These are phyloP conservation scores for Scophthalmus maximus DNA, from an alignment of 2,113 vertebrate genomes.

Conservation along the genomic window DNA sequence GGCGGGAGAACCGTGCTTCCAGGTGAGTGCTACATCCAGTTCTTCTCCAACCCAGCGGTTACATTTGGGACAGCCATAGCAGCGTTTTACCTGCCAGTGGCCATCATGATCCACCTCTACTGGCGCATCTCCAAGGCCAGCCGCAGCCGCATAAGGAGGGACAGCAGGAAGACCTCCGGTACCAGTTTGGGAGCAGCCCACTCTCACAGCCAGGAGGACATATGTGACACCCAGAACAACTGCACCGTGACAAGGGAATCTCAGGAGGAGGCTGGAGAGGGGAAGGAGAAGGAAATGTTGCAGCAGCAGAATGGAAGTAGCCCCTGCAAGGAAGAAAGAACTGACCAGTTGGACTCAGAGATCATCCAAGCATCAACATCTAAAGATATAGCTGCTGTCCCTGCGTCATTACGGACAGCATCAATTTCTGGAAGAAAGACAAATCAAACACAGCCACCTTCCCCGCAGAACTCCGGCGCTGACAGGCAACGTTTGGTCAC, in stretches of 20 bases:
- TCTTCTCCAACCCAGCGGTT: slow-evolving; percentile 93
- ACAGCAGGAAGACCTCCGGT: slow-evolving; percentile 82
- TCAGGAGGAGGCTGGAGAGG: slow-evolving; percentile 30
- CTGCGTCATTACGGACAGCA: slow-evolving; percentile 4
- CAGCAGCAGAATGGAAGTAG: slow-evolving; percentile 63
- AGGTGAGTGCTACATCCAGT: slow-evolving; percentile 92
- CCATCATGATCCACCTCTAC: slow-evolving; percentile 95
- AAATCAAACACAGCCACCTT: slow-evolving; percentile 41
- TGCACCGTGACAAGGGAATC: slow-evolving; percentile 24
- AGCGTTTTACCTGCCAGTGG: slow-evolving; percentile 96
- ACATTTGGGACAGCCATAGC: slow-evolving; percentile 97
- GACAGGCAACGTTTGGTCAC: slow-evolving; percentile 64
- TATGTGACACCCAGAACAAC: slow-evolving; percentile 85
- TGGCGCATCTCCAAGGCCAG: slow-evolving; percentile 96
- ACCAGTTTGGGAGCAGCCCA: slow-evolving; percentile 84
- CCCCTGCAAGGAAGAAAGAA: slow-evolving; percentile 8
- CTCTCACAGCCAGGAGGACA: slow-evolving; percentile 87
- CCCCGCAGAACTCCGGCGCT: slow-evolving; percentile 43
- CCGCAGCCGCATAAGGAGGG: slow-evolving; percentile 91
- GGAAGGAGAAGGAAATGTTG: slow-evolving; percentile 52
- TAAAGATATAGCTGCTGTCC: slow-evolving; percentile 19
- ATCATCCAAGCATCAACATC: slow-evolving; percentile 53
- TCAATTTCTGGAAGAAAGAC: slow-evolving; percentile 21
- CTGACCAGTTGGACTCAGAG: slow-evolving; percentile 29
- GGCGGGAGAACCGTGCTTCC: slow-evolving; percentile 89